A percentile compares a stretch with the other conserved stretches of the same genome.
phyloP scores from a whole-genome alignment of 92 coral and sea anemone species.

The Meandrina meandrites region DNA sequence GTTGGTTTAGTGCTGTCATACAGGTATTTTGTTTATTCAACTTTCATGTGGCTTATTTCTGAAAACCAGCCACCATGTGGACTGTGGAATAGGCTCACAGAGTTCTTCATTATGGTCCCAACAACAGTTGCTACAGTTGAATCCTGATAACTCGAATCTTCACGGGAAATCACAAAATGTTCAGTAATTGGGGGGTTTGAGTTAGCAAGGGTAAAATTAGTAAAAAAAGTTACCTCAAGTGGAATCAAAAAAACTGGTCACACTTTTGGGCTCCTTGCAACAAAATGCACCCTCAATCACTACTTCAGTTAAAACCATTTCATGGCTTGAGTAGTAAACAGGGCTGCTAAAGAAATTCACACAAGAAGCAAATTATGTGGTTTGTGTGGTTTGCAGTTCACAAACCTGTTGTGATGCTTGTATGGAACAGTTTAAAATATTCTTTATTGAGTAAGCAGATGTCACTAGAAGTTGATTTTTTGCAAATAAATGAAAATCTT shows the following conservation, averaged over 20 bases:
- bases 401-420: neutral
- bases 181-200: no score
- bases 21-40: constrained; percentile 55
- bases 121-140: no score
- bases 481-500: no score
- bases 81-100: no score
- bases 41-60: neutral
- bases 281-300: constrained; percentile 22
- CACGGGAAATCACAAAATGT: no score
- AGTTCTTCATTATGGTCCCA: no score
- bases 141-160: no score
- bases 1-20: constrained; percentile 97
- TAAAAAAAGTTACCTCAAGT: no score
- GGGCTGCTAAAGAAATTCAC: constrained; percentile 44
- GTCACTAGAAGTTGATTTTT: neutral
- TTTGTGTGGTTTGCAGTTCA: neutral
- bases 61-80: neutral
- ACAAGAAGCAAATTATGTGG: neutral
- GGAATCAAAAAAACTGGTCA: no score
- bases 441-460: neutral
- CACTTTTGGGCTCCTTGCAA: neutral
- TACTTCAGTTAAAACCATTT: neutral
- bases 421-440: neutral
- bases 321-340: constrained; percentile 39
- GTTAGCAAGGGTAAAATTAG: no score